Base-by-base conservation (phyloP, 2,797 vertebrate species). In the Aldrovandia affinis region DNA sequence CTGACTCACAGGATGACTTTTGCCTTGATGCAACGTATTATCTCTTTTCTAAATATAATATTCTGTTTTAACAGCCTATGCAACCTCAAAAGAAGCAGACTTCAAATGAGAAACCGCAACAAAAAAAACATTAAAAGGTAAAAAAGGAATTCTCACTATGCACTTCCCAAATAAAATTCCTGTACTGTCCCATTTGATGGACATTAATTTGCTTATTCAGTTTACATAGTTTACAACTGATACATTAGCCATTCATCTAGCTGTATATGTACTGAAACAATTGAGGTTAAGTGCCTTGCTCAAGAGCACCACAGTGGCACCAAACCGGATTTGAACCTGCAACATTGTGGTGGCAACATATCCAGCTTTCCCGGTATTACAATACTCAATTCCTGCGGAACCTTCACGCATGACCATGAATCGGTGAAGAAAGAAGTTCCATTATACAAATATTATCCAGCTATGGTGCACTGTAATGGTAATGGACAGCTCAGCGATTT, bases 1-100 rank as follows among this genome's bases (percentile, higher is more conserved):
- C 80, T 92, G 90, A 93, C 86, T 93, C 90, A 92, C 73, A 61
- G 79, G 86, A 33, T 75, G 55, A 63, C 57, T 52, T 12, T 25
- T 52, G 82, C 28, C 82, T 20, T 78, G 70, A 2, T 4, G 15
- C 70, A 75, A 22, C 68, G 3, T 73, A 73, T 15, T 39, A 39
- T 78, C 54, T 55, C 52, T 52, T 63, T 22, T 73, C 36, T 42
- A 12, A 18, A 73, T 73, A 15, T 39, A 6, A 75, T 42, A 75
- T 75, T 44, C 18, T 20, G 33, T 39, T 33, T 73, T 39, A 73
- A 39, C 36, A 73, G 36, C 15, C 3, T 14, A n/a, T 30, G 8
- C 20, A 42, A 12, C 36, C 70, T 44, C 36, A 44, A n/a, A n/a
- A n/a, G n/a, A n/a, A n/a, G 6, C 39, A 75, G 18, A 25, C 39